These are phyloP conservation scores for Ataeniobius toweri DNA, from an alignment of 2,797 vertebrate genomes.

Conservation along the genomic window DNA sequence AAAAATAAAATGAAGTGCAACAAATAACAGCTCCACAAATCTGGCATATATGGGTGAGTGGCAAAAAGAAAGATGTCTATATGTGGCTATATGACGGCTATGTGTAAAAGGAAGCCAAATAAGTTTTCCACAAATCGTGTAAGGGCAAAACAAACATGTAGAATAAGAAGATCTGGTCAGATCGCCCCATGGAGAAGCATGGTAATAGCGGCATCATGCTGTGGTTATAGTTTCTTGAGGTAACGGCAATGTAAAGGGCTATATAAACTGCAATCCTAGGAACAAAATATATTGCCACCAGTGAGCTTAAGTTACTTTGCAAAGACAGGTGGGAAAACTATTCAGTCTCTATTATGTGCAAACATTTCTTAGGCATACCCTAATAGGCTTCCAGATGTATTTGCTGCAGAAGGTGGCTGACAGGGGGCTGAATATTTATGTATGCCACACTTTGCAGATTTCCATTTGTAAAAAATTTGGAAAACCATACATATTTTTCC, in stretches of 20 bases:
- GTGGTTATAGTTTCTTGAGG: neutral
- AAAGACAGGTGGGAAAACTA: no score
- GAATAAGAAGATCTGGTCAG: neutral
- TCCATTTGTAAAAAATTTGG: neutral
- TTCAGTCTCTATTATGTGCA: no score
- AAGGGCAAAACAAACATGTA: neutral
- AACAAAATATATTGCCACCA: no score
- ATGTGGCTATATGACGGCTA: no score
- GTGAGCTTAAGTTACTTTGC: no score
- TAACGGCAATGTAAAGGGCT: neutral
- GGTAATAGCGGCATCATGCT: neutral
- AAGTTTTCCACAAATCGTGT: neutral
- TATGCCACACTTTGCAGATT: no score
- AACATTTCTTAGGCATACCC: no score
- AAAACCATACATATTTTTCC: neutral
- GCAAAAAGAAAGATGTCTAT: neutral
- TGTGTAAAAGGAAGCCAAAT: neutral
- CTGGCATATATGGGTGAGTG: neutral
- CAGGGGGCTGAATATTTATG: neutral
- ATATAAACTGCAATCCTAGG: no score
- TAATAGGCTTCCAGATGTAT: neutral
- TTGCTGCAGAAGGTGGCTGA: neutral
- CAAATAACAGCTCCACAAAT: neutral
- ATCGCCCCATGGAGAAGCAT: neutral
- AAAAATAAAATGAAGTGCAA: no score